These are phyloP conservation scores for Lindbergichthys nudifrons DNA, from an alignment of 2,797 vertebrate species.

Conservation along the genomic window DNA sequence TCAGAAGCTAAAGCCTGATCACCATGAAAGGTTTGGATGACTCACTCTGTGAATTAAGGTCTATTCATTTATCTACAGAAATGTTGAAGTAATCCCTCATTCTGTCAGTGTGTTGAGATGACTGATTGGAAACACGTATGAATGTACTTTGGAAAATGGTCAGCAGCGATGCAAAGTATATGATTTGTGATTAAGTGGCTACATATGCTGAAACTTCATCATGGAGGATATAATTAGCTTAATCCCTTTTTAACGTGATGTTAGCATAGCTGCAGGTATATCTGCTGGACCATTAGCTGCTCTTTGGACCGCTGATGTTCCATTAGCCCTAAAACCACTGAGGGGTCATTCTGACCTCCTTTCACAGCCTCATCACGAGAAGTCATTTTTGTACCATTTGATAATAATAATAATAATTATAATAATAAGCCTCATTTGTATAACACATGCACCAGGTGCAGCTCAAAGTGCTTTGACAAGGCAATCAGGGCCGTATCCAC, in stretches of 20 bases:
- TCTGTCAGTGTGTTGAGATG: too few relatives aligned
- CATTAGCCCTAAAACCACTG: too few relatives aligned
- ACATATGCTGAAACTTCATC: background rate
- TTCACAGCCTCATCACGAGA: too few relatives aligned
- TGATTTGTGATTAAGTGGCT: background rate
- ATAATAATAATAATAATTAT: too few relatives aligned
- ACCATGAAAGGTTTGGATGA: background rate
- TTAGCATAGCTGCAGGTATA: conserved; percentile 16
- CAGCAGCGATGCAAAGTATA: too few relatives aligned
- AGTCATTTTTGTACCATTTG: too few relatives aligned
- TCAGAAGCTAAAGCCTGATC: background rate
- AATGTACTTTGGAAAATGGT: background rate
- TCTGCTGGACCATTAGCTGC: background rate
- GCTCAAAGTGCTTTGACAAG: too few relatives aligned
- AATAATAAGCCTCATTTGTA: too few relatives aligned
- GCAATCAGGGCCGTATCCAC: too few relatives aligned
- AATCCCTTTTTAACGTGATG: background rate
- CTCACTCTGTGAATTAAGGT: background rate
- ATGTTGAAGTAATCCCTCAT: background rate
- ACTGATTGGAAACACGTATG: too few relatives aligned
- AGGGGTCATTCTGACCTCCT: too few relatives aligned
- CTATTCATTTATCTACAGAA: background rate
- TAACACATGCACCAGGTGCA: too few relatives aligned
- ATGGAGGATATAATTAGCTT: background rate
- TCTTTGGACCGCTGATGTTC: background rate